Evolutionary conservation across 2,797 vertebrate genomes (phyloP), one percentile per base, ranked within the genome.

Genomic region (Dallia pectoralis): DNA sequence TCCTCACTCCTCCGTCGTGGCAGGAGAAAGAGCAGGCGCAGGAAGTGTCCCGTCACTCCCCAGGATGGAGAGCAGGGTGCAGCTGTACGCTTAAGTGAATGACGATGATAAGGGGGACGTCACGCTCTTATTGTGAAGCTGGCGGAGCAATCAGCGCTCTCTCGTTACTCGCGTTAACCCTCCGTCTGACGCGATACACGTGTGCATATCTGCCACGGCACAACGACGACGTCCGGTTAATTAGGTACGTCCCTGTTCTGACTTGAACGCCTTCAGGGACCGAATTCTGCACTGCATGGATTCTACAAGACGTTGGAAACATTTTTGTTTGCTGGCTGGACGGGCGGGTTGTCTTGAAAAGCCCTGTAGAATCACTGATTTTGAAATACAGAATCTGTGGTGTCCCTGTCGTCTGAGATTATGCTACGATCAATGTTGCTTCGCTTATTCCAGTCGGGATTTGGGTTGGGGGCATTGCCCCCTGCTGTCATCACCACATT

Each of bases 61-160:
- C 80, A 69, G 75, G 75, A 79, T 70, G 79, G 82, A 82, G 82
- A 72, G 81, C 82, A 79, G 68, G 67, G 73, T 84, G 87, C 89
- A 91, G 91, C 88, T 92, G 89, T 86, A 86, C n/a, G 59, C 30
- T 77, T 88, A 89, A 91, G 85, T 89, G 86, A 89, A 90, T 76
- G 80, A 91, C 67, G 89, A 89, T 91, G 90, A 91, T 88, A 87
- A 90, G 85, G 80, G 49, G 78, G 77, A 61, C 76, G 83, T 49
- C 77, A 76, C 79, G 82, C 15, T 22, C 81, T 89, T 91, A 76
- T 89, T 88, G 88, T 87, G 30, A 68, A 75, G 62, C 81, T 66
- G 29, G 67, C 70, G 25, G 69, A 71, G 76, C 84, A 73, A 4
- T 87, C 76, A 76, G 71, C 80, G 32, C 80, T 71, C 74, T 65